Conservation (phyloP, 2,888 invertebrate genomes). For the Tryphoninae sp. region DNA sequence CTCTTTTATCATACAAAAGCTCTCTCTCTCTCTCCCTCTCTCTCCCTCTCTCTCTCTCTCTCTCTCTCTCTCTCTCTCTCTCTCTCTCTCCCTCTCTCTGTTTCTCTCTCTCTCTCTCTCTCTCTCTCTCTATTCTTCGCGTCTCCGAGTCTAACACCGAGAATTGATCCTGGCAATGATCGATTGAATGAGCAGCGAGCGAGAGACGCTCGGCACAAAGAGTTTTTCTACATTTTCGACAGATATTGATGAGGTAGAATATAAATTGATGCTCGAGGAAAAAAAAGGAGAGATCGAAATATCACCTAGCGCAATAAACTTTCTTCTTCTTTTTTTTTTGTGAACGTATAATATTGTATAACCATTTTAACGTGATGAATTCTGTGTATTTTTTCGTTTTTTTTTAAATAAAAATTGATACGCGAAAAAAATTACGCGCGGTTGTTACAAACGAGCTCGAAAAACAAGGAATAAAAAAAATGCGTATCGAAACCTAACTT, state of each 20-base stretch:
- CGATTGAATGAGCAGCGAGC: constrained; percentile 21
- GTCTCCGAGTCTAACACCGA: constrained; percentile 10
- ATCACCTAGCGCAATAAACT: neutral
- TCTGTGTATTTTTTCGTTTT: constrained; percentile 1
- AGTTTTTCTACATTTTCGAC: constrained; percentile 16
- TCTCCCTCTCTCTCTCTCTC: neutral
- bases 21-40: constrained; percentile 1
- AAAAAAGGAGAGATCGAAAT: neutral
- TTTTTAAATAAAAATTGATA: constrained; percentile 16
- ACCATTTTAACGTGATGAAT: neutral
- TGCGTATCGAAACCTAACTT: too few relatives aligned
- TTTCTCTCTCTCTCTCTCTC: neutral
- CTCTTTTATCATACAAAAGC: constrained; percentile 11
- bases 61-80: neutral
- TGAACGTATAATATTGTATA: neutral
- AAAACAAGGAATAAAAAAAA: too few relatives aligned
- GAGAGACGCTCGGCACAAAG: neutral
- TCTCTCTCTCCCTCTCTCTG: neutral
- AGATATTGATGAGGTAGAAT: constrained; percentile 18
- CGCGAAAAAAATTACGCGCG: too few relatives aligned
- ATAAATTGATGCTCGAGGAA: constrained; percentile 13
- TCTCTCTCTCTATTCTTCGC: constrained; percentile 19
- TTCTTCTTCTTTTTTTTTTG: neutral
- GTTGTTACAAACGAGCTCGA: too few relatives aligned
- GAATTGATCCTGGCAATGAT: constrained; percentile 31